A percentile compares a stretch with the other conserved stretches of the same genome.
Evolutionary conservation across 2,888 invertebrate genomes (phyloP).

Genomic region (Brachypterus glaber): DNA sequence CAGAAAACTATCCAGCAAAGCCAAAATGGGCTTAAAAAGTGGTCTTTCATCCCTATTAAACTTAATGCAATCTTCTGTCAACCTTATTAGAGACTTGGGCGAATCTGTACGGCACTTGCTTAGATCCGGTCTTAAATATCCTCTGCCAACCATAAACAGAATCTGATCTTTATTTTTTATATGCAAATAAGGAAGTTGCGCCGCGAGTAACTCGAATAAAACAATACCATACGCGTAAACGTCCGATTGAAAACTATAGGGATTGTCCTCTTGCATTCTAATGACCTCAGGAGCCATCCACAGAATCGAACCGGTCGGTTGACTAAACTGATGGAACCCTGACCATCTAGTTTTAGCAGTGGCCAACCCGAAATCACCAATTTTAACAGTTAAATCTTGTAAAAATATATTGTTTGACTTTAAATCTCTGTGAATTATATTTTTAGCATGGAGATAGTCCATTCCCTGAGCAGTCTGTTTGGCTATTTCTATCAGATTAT

Average conservation of each 20-base stretch:
- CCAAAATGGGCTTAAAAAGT: conserved; percentile 80
- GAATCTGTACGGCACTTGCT: conserved; percentile 76
- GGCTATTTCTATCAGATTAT: conserved; percentile 90
- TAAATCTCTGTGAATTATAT: conserved; percentile 95
- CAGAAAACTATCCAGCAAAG: conserved; percentile 77
- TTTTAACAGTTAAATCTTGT: conserved; percentile 97
- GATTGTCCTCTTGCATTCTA: conserved; percentile 91
- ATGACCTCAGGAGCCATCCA: conserved; percentile 99
- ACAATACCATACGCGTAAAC: conserved; percentile 99
- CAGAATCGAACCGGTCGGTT: conserved; percentile 90
- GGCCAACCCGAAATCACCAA: conserved; percentile 95
- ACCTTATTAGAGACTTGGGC: conserved; percentile 80
- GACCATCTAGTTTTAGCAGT: conserved; percentile 97
- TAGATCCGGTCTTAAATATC: conserved; percentile 79
- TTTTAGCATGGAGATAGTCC: conserved; percentile 99
- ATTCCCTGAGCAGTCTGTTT: conserved; percentile 97
- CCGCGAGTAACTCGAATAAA: conserved; percentile 87
- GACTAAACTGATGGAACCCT: conserved; percentile 85
- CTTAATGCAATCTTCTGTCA: conserved; percentile 86
- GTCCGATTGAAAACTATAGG: conserved; percentile 97
- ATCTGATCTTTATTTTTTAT: conserved; percentile 92
- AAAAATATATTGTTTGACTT: conserved; percentile 99
- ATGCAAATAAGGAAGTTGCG: conserved; percentile 83
- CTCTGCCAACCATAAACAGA: conserved; percentile 94
- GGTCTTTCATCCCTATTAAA: conserved; percentile 81